These are phyloP conservation scores for Melanerpes aurifrons DNA, from an alignment of 2,113 vertebrate species.

Conservation along the genomic window DNA sequence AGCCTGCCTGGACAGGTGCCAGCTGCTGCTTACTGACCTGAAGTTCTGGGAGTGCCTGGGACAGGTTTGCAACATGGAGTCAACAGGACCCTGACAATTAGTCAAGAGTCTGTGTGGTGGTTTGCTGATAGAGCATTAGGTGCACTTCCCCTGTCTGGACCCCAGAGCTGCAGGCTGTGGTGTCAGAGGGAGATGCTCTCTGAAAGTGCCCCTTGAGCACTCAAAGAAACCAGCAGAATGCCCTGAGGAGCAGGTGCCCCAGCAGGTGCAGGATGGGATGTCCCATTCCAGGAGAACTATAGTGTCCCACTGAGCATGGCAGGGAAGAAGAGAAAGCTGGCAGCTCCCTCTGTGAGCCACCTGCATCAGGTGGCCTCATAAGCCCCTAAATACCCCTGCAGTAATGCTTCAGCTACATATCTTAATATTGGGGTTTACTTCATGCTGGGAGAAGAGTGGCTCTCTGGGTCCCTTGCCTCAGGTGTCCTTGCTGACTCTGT, in stretches of 20 bases:
- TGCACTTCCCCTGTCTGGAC: neutral
- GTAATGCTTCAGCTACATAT: neutral
- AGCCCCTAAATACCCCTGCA: neutral
- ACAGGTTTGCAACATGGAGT: neutral
- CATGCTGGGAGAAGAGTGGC: neutral
- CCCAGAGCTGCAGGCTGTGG: fast-evolving
- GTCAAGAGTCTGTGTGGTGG: neutral
- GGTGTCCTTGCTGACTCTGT: neutral
- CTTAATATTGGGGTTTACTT: neutral
- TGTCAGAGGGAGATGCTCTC: neutral
- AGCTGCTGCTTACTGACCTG: neutral
- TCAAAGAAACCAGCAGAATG: neutral
- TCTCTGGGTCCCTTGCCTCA: neutral
- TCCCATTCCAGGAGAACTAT: neutral
- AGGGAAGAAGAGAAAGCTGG: neutral
- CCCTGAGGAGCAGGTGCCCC: neutral
- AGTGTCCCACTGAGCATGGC: neutral
- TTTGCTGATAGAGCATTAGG: neutral
- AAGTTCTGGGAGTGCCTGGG: neutral
- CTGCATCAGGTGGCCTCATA: neutral
- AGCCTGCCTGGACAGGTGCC: neutral
- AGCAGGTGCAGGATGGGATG: neutral
- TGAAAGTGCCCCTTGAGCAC: neutral
- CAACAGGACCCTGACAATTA: neutral
- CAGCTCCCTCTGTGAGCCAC: neutral